Conservation (phyloP, 2,113 vertebrate genomes). For the Ictalurus punctatus region DNA sequence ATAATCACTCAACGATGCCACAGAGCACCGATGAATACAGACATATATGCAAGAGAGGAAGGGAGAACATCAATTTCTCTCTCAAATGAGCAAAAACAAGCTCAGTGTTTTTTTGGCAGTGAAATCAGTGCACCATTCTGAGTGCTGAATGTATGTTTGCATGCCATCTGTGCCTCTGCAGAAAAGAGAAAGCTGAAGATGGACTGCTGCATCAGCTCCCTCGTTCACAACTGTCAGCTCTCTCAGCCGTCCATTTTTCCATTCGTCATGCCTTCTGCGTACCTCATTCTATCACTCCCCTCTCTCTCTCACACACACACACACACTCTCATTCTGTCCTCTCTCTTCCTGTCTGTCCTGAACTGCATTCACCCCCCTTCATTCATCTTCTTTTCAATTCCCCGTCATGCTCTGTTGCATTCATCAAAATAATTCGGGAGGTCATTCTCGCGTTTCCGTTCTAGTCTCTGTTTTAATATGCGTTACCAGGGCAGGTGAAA, state of each 20-base stretch:
- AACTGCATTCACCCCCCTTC: constrained; percentile 43
- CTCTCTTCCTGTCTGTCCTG: constrained; percentile 47
- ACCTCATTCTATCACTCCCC: background rate
- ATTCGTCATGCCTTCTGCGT: constrained; percentile 19
- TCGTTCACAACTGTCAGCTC: constrained; percentile 57
- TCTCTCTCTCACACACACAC: constrained; percentile 28
- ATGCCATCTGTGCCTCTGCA: constrained; percentile 32
- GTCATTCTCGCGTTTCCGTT: background rate
- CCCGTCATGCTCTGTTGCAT: constrained; percentile 29
- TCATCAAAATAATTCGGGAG: constrained; percentile 17
- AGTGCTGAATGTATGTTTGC: constrained; percentile 1
- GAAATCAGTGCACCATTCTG: background rate
- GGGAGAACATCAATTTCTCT: background rate
- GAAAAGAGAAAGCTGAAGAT: constrained; percentile 23
- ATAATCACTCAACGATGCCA: constrained; percentile 16
- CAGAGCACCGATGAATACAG: background rate
- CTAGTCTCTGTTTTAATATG: constrained; percentile 12
- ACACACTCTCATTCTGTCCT: constrained; percentile 36
- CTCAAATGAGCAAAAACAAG: background rate
- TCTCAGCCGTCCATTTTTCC: constrained; percentile 37
- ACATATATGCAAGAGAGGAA: background rate
- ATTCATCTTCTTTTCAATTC: constrained; percentile 25
- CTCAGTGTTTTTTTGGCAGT: background rate
- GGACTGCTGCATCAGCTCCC: constrained; percentile 4
- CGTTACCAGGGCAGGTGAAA: background rate